Evolutionary conservation across 35 echinoderm and acorn worm genomes (phyloP), one percentile per base, ranked within the genome.

Genomic region (Patiria miniata): DNA sequence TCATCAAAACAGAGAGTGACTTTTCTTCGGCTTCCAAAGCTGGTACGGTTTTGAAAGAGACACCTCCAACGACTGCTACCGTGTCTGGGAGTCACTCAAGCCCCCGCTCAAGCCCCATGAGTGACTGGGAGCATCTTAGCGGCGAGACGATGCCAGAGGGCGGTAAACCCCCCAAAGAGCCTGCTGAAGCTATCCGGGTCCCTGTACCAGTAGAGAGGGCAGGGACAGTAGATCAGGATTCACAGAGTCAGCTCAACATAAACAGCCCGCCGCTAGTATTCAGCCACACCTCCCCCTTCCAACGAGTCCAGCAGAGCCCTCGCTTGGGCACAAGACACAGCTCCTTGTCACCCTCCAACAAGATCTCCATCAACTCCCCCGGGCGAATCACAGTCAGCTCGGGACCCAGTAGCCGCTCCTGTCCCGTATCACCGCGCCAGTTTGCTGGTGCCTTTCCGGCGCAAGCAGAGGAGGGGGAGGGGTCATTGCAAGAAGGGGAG

Each of bases 261-360:
- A 34, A 61, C 15, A 51, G 53, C n/a, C 39, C 53, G 12, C 21
- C 59, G 12, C 78, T 93, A 17, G 59, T 69, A 52, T 93, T 93
- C 81, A 93, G 91, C 26, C 58, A 84, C 19, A 69, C 86, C 36
- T 93, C 91, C 57, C 91, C 91, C 8, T 93, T 93, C 34, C 86
- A 93, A 50, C 80, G 86, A 30, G 91, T 93, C 16, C 79, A 59
- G 65, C 65, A 73, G 65, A 73, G 65, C 29, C 65, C 65, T 73
- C 65, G 65, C 26, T 73, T 73, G 65, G 26, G 26, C 65, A 73
- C 65, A 30, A 73, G 65, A 34, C 65, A 73, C 65, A 73, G 65
- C 29, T 73, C 65, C 34, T 30, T 73, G 0, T 89, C 87, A 0
- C 81, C 87, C 19, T 40, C 79, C n/a, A 89, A 78, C 39, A 79